Percentiles rank a stretch among this genome's conserved stretches.
Conservation (phyloP, 1,140 invertebrate genomes). For the Aphelinus certus region DNA sequence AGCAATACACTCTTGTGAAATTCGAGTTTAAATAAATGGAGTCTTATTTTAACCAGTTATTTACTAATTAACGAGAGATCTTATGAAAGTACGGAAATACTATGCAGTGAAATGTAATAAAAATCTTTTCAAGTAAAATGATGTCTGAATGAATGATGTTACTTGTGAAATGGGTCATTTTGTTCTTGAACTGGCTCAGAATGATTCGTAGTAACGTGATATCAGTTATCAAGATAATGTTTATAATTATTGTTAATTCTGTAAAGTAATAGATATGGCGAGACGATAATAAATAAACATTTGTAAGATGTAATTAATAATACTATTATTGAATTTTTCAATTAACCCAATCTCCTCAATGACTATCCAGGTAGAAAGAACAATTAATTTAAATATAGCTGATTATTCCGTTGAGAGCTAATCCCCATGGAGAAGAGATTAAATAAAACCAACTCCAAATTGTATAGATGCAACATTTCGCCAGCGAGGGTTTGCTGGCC, state of each 20-base stretch:
- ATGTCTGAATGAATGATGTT: slow-evolving; percentile 20
- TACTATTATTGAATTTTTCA: slow-evolving; percentile 3
- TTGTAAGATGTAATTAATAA: slow-evolving; percentile 22
- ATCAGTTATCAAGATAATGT: slow-evolving; percentile 34
- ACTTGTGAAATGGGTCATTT: slow-evolving; percentile 12
- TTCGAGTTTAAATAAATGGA: slow-evolving; percentile 35
- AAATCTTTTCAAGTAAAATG: slow-evolving; percentile 14
- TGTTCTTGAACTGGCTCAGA: slow-evolving; percentile 1
- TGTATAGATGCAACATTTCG: too few species aligned
- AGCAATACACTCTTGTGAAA: background rate
- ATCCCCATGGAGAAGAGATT: too few species aligned
- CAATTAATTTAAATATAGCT: too few species aligned
- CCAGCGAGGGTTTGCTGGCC: too few species aligned
- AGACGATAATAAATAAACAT: slow-evolving; percentile 40
- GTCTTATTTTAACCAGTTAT: slow-evolving; percentile 27
- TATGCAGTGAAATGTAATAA: slow-evolving; percentile 27
- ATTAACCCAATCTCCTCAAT: background rate
- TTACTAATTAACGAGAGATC: slow-evolving; percentile 8
- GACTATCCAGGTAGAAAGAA: too few species aligned
- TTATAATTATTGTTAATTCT: slow-evolving; percentile 34
- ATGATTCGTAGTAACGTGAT: slow-evolving; percentile 7
- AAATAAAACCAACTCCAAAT: too few species aligned
- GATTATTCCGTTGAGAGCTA: too few species aligned
- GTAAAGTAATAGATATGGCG: slow-evolving; percentile 26
- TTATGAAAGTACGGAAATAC: slow-evolving; percentile 21